These are phyloP conservation scores for Endomychus coccineus DNA, from an alignment of 2,888 invertebrate species.

Conservation along the genomic window DNA sequence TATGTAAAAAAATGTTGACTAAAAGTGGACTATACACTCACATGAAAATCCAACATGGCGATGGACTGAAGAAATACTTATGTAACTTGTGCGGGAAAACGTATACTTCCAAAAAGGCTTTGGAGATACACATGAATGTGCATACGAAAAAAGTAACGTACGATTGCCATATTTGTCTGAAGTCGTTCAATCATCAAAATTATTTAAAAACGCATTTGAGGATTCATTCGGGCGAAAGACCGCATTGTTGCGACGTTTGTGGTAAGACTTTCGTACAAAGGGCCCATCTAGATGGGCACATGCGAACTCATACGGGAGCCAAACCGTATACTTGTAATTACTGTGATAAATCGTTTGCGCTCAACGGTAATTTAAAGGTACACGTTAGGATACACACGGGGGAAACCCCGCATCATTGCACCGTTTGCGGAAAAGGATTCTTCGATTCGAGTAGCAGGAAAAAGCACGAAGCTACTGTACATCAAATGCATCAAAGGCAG, in stretches of 20 bases:
- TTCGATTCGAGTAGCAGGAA: constrained; percentile 11
- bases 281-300: constrained; percentile 10
- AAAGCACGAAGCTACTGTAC: constrained; percentile 10
- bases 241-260: constrained; percentile 23
- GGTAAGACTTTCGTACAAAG: constrained; percentile 12
- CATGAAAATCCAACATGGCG: constrained; percentile 12
- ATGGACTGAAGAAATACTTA: constrained; percentile 9
- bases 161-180: constrained; percentile 29
- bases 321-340: constrained; percentile 29
- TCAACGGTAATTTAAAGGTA: constrained; percentile 22
- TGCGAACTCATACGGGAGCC: constrained; percentile 26
- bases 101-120: constrained; percentile 10
- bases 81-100: constrained; percentile 11
- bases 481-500: constrained; percentile 3
- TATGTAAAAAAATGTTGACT: constrained; percentile 10
- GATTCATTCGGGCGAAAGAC: constrained; percentile 29
- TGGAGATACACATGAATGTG: constrained; percentile 26
- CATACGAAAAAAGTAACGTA: constrained; percentile 30
- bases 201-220: constrained; percentile 28
- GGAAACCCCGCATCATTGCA: constrained; percentile 12
- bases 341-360: constrained; percentile 28
- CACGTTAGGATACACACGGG: constrained; percentile 25
- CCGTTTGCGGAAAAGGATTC: constrained; percentile 12
- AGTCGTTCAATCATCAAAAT: constrained; percentile 28
- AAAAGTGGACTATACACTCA: constrained; percentile 13